Base-by-base conservation (phyloP, 2,797 vertebrate genomes). In the Garrulus glandarius region DNA sequence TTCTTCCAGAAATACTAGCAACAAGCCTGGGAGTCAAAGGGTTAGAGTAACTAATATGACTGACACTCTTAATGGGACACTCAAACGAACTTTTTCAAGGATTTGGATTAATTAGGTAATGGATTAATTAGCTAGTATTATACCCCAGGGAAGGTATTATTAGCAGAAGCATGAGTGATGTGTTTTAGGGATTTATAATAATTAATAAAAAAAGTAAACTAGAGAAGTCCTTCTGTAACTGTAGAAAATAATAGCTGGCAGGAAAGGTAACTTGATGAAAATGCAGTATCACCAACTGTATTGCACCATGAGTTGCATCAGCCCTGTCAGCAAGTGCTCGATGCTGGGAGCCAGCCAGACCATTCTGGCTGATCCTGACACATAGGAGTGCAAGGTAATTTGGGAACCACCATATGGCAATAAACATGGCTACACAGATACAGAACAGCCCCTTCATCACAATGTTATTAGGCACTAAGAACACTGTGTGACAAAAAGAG, bases 351-450 rank as follows among this genome's bases (percentile, higher is more conserved):
- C 70, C 92, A 89, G 95, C 90, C 97, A 97, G 67, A 72, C 53
- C 65, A 3, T 57, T 95, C 95, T 86, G 90, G 89, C 88, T 43
- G 55, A 86, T 95, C 89, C 96, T 59, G 32, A 30, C 64, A 93
- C 76, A 90, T 67, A 22, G 67, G 84, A 87, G 83, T 85, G 64
- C 49, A 74, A 56, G 20, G 74, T 85, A 97, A 96, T 97, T 97
- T 96, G 77, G 87, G 96, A 96, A 91, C 60, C 32, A 94, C 86
- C 95, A 95, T 96, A 96, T 95, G 92, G 95, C 92, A 96, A 91
- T 89, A 95, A 97, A 96, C 92, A 89, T 47, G 83, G 83, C 81
- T 96, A 61, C 64, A 85, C 47, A 95, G 89, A 95, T 53, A 96
- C 50, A 76, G 64, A n/a, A 76, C 52, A 80, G 81, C 55, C 52